Evolutionary conservation across 2,113 vertebrate species (phyloP).

Genomic region (Grallaria varia): DNA sequence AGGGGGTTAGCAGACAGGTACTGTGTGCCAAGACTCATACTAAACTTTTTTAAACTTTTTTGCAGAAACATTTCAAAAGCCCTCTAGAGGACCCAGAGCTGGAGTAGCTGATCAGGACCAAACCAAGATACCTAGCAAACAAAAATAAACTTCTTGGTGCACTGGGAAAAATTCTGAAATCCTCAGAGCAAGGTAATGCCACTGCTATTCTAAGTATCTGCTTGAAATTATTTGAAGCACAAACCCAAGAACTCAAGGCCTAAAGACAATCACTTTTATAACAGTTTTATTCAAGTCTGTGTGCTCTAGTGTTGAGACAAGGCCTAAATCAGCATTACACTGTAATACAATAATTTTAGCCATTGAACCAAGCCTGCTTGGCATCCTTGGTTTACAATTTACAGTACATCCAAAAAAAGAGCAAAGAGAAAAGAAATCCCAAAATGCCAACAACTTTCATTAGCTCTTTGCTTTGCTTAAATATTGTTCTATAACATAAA

Average conservation of each 20-base stretch:
- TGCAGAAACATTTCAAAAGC: neutral
- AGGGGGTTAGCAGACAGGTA: neutral
- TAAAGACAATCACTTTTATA: constrained; percentile 44
- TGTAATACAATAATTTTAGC: constrained; percentile 78
- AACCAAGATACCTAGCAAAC: neutral
- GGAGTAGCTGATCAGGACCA: neutral
- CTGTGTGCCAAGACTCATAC: neutral
- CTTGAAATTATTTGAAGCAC: neutral
- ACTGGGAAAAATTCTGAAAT: neutral
- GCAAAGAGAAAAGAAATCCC: constrained; percentile 67
- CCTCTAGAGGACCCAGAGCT: neutral
- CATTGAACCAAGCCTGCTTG: constrained; percentile 85
- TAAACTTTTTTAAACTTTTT: neutral
- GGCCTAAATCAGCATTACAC: constrained; percentile 81
- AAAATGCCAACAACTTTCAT: constrained; percentile 59
- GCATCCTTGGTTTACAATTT: constrained; percentile 79
- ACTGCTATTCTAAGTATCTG: neutral
- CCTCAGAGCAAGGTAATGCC: neutral
- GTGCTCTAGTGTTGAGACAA: constrained; percentile 89
- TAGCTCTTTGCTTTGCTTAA: constrained; percentile 76
- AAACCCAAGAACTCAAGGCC: neutral
- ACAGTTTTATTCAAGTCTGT: constrained; percentile 92
- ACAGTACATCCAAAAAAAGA: constrained; percentile 77
- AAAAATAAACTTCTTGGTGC: neutral
- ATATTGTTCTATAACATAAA: constrained; percentile 75